Percentiles rank a stretch among this genome's conserved stretches.
These are phyloP conservation scores for Callimorpha dominula DNA, from an alignment of 2,888 invertebrate species.

Conservation along the genomic window DNA sequence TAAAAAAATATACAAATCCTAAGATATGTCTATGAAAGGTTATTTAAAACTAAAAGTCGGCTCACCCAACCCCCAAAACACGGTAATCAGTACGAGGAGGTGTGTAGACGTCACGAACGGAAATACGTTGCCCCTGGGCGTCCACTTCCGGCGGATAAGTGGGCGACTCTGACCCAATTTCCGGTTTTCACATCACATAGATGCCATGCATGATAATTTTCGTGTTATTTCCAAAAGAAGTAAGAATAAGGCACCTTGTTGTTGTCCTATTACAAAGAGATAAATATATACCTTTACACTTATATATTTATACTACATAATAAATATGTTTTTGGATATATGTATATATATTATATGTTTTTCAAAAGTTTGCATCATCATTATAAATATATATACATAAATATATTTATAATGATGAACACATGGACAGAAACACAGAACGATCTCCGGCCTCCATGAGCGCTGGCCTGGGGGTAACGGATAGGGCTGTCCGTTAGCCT, in stretches of 20 bases:
- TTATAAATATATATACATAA: no score
- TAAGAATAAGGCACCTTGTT: not conserved
- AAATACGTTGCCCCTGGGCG: slow-evolving; percentile 80
- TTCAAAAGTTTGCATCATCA: no score
- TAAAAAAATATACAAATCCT: not conserved
- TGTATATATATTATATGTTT: no score
- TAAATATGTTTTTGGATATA: no score
- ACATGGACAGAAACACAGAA: no score
- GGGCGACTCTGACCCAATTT: slow-evolving; percentile 80
- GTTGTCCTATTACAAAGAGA: not conserved
- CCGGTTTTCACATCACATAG: slow-evolving; percentile 81
- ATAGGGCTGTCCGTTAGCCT: no score
- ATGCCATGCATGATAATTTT: slow-evolving; percentile 69
- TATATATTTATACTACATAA: not conserved
- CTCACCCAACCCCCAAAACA: slow-evolving; percentile 40
- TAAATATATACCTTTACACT: no score
- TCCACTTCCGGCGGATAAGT: slow-evolving; percentile 79
- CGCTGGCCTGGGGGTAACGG: no score
- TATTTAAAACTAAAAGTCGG: slow-evolving; percentile 5
- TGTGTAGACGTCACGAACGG: slow-evolving; percentile 77
- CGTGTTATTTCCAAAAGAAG: slow-evolving; percentile 41
- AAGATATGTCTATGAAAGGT: not conserved
- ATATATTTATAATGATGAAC: no score
- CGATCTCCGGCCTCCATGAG: no score
- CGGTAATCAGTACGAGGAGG: slow-evolving; percentile 63